Evolutionary conservation across 2,113 vertebrate species (phyloP).

Genomic region (Telmatochromis brichardi): DNA sequence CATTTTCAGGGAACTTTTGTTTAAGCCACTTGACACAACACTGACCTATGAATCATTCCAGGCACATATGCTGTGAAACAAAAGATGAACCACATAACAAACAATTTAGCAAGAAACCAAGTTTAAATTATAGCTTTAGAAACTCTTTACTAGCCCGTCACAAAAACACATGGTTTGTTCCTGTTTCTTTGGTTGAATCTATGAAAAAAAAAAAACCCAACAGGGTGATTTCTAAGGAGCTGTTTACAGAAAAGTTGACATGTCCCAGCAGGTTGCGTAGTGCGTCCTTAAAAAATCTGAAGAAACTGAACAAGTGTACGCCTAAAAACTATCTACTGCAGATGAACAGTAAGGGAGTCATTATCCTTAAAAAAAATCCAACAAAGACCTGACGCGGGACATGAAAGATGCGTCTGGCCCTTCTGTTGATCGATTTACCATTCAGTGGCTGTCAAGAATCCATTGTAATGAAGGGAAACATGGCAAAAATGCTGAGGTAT

Average conservation of each 20-base stretch:
- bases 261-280: neutral
- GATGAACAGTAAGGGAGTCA: neutral
- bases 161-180: neutral
- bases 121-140: neutral
- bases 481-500: neutral
- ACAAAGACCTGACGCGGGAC: neutral
- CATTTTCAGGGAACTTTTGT: neutral
- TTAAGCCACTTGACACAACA: neutral
- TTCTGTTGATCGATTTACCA: neutral
- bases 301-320: neutral
- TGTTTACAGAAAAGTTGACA: neutral
- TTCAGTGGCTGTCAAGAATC: neutral
- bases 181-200: neutral
- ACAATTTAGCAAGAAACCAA: neutral
- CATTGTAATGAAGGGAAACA: neutral
- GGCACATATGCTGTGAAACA: neutral
- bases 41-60: neutral
- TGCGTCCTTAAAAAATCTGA: neutral
- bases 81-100: neutral
- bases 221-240: neutral
- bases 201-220: accelerated
- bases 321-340: neutral
- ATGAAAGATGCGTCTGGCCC: neutral
- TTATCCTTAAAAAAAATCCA: neutral
- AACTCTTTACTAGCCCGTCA: neutral